Base-by-base conservation (phyloP, 23 tunicate species). In the Phallusia fumigata region DNA sequence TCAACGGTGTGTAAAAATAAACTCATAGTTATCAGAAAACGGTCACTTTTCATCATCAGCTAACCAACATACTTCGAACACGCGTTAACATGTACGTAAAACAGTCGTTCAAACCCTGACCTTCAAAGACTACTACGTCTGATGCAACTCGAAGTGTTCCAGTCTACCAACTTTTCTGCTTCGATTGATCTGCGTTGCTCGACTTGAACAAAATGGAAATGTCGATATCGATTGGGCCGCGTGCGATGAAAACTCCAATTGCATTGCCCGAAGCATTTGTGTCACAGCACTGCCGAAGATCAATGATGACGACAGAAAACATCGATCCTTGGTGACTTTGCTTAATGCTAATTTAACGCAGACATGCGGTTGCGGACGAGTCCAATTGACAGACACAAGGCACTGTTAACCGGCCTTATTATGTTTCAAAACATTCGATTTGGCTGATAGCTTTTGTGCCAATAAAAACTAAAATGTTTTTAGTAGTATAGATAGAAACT, bases 191-290 rank as follows among this genome's bases (percentile, higher is more conserved):
- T 58, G 69, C 69, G 69, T 24, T 58, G 26, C 69, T 13, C 28
- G 69, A 58, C 28, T 58, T 58, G 69, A 58, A 40, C 47, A 40
- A 40, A 40, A 58, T 58, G 69, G 26, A 58, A 58, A 58, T 58
- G 69, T 58, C 69, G 69, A 58, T 58, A 58, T 58, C 28, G 69
- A 58, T 58, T 58, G 69, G 18, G 69, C 28, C 15, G 69, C 69
- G 26, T 58, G 69, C 28, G 69, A 58, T 24, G 69, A 58, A 58
- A 58, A 58, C 69, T 58, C 69, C 69, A 58, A 58, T 58, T 58
- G 69, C 69, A 58, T 58, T 11, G 69, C 69, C 69, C 28, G 28
- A 58, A 58, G 69, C 69, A 58, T 58, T 58, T 58, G 69, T 58
- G 69, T 58, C 69, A 58, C 15, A 13, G 58, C 58, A 51, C 58